phyloP scores from a whole-genome alignment of 2,888 invertebrate species.

The Congeria kusceri region DNA sequence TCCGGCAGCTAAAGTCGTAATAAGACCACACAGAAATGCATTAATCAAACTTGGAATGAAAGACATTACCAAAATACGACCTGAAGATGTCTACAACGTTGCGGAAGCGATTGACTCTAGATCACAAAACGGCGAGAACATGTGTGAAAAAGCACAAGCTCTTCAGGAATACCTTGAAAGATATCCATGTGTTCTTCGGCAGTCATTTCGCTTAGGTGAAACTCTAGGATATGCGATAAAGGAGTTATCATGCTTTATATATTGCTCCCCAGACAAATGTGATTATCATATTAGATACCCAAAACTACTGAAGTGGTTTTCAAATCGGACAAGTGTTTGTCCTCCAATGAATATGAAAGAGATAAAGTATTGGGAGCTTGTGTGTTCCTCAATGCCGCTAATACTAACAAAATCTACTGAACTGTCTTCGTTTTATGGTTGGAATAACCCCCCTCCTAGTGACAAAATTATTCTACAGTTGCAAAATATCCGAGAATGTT shows the following conservation, averaged over 20 bases:
- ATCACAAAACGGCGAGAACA: neutral
- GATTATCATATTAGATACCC: neutral
- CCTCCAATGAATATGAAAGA: conserved; percentile 11
- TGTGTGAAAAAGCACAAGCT: conserved; percentile 12
- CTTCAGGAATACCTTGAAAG: conserved; percentile 4
- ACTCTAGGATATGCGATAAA: neutral
- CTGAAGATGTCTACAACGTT: neutral
- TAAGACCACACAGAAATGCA: neutral
- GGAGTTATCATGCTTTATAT: neutral
- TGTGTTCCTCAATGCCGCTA: conserved; percentile 27
- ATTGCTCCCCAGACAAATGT: neutral
- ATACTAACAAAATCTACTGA: conserved; percentile 14
- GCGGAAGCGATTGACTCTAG: neutral
- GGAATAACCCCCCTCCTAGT: conserved; percentile 5
- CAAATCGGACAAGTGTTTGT: neutral
- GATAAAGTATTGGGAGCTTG: conserved; percentile 1
- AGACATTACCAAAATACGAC: neutral
- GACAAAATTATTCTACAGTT: neutral
- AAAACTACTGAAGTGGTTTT: neutral
- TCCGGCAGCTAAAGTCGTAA: neutral
- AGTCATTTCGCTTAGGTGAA: neutral
- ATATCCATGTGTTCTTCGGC: neutral
- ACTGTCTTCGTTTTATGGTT: conserved; percentile 31
- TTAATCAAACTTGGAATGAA: conserved; percentile 8
- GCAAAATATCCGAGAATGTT: neutral